Evolutionary conservation across 2,113 vertebrate genomes (phyloP).

Genomic region (Condylura cristata): DNA sequence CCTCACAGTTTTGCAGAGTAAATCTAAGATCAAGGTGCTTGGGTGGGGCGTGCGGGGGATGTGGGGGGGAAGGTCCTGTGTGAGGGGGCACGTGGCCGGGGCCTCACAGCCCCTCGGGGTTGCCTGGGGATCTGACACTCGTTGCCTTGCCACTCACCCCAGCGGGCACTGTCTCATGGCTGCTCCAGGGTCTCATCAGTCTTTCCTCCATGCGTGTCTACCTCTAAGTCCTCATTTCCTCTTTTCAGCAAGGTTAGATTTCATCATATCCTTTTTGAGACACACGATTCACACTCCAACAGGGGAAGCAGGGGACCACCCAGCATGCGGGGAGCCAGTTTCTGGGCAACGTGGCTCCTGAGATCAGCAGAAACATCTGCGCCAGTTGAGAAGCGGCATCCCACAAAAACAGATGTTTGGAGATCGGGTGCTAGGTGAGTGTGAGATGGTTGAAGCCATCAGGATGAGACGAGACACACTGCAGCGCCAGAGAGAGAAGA

Average conservation of each 20-base stretch:
- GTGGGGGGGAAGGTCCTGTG: not conserved
- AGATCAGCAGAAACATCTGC: not conserved
- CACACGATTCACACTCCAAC: not conserved
- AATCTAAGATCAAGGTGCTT: not conserved
- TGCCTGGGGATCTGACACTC: not conserved
- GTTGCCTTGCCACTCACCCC: accelerated
- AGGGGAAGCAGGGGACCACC: not conserved
- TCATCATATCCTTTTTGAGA: not conserved
- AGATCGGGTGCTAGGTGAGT: not conserved
- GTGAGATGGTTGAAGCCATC: not conserved
- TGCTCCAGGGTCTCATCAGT: not conserved
- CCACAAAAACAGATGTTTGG: not conserved
- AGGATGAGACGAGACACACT: not conserved
- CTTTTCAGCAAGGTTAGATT: not conserved
- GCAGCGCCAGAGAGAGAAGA: not conserved
- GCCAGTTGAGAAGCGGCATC: not conserved
- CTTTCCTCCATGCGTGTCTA: not conserved
- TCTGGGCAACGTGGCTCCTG: not conserved
- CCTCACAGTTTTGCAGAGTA: not conserved
- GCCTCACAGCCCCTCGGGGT: not conserved
- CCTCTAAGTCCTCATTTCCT: not conserved
- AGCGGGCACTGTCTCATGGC: not conserved
- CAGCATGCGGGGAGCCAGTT: not conserved
- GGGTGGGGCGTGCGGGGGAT: too few species aligned
- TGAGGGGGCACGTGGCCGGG: not conserved